phyloP scores from a whole-genome alignment of 2,888 invertebrate species.

The Thereva nobilitata region DNA sequence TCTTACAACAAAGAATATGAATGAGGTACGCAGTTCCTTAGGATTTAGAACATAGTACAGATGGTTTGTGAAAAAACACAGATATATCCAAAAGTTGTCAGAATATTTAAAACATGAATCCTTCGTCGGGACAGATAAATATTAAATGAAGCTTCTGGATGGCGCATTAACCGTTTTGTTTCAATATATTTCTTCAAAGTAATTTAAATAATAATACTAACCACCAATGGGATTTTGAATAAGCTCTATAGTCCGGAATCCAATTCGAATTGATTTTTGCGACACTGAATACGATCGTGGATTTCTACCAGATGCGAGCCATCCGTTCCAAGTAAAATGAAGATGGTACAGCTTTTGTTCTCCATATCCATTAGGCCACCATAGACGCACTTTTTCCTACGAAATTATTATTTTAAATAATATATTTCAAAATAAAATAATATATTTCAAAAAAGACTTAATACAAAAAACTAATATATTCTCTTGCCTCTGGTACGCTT shows the following conservation, averaged over 20 bases:
- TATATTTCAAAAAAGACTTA: background rate
- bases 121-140: too few species aligned
- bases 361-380: constrained; percentile 98
- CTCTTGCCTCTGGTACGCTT: constrained; percentile 48
- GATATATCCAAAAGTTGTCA: too few species aligned
- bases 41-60: too few species aligned
- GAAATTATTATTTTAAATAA: constrained; percentile 3
- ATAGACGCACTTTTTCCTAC: constrained; percentile 64
- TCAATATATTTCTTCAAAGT: constrained; percentile 12
- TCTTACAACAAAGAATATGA: too few species aligned
- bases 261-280: constrained; percentile 68
- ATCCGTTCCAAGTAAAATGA: constrained; percentile 60
- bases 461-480: background rate
- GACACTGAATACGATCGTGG: constrained; percentile 51
- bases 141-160: too few species aligned
- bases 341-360: constrained; percentile 75
- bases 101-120: too few species aligned
- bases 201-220: background rate
- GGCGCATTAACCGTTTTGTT: too few species aligned
- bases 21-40: too few species aligned
- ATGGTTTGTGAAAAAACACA: too few species aligned
- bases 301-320: constrained; percentile 46
- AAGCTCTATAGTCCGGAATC: constrained; percentile 84
- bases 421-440: background rate
- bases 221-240: constrained; percentile 67